Evolutionary conservation across 2,888 invertebrate genomes (phyloP).

Genomic region (Hypomecis punctinalis): DNA sequence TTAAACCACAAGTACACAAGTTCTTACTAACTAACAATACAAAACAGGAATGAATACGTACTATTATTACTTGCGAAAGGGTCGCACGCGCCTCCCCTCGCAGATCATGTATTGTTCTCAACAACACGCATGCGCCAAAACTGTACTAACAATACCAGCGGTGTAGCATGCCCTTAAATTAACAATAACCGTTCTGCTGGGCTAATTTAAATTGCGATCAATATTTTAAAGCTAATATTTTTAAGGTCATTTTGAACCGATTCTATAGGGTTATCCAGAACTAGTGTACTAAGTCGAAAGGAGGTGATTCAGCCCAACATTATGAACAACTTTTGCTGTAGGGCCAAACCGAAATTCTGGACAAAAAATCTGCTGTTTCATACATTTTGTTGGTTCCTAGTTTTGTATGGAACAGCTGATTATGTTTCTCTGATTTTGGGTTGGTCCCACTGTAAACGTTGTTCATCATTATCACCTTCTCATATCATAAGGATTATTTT

Average conservation of each 20-base stretch:
- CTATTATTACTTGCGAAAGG: conserved; percentile 58
- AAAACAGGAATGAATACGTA: conserved; percentile 44
- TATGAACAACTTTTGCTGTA: no score
- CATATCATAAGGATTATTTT: no score
- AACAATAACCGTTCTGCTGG: conserved; percentile 36
- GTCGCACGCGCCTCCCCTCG: conserved; percentile 56
- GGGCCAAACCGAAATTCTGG: no score
- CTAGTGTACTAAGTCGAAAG: no score
- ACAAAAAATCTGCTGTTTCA: no score
- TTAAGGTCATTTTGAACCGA: background rate
- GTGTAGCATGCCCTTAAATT: conserved; percentile 42
- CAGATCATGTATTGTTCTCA: conserved; percentile 56
- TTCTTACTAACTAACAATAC: conserved; percentile 48
- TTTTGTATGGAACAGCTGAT: no score
- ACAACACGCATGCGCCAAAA: conserved; percentile 52
- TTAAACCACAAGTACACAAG: conserved; percentile 46
- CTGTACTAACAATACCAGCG: conserved; percentile 54
- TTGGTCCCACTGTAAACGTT: no score
- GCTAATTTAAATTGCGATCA: conserved; percentile 43
- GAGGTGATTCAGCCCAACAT: no score
- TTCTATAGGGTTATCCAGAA: background rate
- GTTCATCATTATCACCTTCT: no score
- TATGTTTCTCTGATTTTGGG: no score
- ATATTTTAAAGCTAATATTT: conserved; percentile 21
- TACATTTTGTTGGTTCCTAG: no score